Percentiles rank a stretch among this genome's conserved stretches.
These are phyloP conservation scores for Ennomos quercinarius DNA, from an alignment of 2,888 invertebrate species.

Conservation along the genomic window DNA sequence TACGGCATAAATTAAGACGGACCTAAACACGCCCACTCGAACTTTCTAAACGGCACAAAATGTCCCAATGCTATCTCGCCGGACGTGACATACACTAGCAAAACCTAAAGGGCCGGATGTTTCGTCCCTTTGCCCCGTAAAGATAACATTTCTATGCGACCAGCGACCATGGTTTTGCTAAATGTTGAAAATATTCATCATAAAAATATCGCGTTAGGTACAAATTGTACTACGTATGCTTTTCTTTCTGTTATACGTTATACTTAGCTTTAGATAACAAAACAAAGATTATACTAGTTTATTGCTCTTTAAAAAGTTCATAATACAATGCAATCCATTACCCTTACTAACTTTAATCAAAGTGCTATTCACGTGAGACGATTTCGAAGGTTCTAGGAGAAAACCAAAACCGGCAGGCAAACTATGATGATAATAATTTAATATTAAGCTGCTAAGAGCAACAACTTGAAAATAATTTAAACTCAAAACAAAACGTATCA, in stretches of 20 bases:
- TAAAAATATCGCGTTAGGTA: conserved; percentile 14
- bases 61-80: conserved; percentile 35
- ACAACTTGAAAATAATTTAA: not conserved
- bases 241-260: too few relatives aligned
- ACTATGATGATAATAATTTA: too few relatives aligned
- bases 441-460: too few relatives aligned
- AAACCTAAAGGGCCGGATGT: conserved; percentile 53
- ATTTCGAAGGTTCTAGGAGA: too few relatives aligned
- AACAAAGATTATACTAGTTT: too few relatives aligned
- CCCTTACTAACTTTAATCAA: too few relatives aligned
- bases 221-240: conserved; percentile 18
- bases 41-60: conserved; percentile 14
- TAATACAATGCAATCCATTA: too few relatives aligned
- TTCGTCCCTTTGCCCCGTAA: conserved; percentile 48
- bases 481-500: not conserved
- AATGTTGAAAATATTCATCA: conserved; percentile 33
- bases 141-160: conserved; percentile 54
- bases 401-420: too few relatives aligned
- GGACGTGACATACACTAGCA: conserved; percentile 37
- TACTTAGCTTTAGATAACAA: too few relatives aligned
- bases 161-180: conserved; percentile 36
- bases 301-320: too few relatives aligned
- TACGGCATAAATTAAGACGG: conserved; percentile 11
- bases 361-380: too few relatives aligned
- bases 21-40: conserved; percentile 2